These are phyloP conservation scores for Ophion obscuratus DNA, from an alignment of 2,888 invertebrate species.

Conservation along the genomic window DNA sequence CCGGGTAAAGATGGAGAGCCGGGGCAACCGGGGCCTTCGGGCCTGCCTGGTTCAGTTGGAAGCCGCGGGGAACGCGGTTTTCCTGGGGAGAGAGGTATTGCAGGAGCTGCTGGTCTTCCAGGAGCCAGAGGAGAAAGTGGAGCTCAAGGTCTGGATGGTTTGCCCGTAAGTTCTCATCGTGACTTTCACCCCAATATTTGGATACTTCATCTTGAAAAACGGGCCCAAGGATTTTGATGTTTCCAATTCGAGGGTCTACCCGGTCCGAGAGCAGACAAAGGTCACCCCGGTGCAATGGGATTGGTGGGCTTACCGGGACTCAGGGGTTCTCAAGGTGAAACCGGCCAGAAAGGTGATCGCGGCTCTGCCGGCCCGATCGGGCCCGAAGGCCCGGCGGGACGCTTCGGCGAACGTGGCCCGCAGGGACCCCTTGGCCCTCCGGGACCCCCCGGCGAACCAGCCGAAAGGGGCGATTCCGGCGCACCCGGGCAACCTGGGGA, in stretches of 20 bases:
- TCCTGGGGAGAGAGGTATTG: conserved; percentile 90
- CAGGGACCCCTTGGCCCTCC: conserved; percentile 91
- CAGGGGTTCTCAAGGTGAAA: conserved; percentile 87
- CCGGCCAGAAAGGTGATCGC: conserved; percentile 91
- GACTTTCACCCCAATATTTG: background rate
- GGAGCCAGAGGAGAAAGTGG: conserved; percentile 89
- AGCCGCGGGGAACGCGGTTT: conserved; percentile 88
- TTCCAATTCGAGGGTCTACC: conserved; percentile 86
- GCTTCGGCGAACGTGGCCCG: conserved; percentile 91
- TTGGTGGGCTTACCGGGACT: conserved; percentile 90
- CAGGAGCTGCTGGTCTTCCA: conserved; percentile 88
- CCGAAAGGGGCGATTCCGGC: conserved; percentile 92
- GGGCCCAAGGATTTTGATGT: background rate
- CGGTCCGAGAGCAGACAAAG: conserved; percentile 89
- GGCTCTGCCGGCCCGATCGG: conserved; percentile 89
- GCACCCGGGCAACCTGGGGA: conserved; percentile 90
- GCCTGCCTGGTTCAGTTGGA: conserved; percentile 86
- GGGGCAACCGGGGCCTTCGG: conserved; percentile 88
- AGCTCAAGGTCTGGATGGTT: conserved; percentile 89
- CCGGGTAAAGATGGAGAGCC: conserved; percentile 93
- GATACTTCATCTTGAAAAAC: conserved; percentile 18
- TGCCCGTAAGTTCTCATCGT: conserved; percentile 85
- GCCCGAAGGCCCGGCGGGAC: conserved; percentile 90
- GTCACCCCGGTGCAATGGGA: conserved; percentile 89
- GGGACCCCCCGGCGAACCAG: conserved; percentile 93